phyloP scores from a whole-genome alignment of 2,113 vertebrate species.

The Montifringilla adamsi region DNA sequence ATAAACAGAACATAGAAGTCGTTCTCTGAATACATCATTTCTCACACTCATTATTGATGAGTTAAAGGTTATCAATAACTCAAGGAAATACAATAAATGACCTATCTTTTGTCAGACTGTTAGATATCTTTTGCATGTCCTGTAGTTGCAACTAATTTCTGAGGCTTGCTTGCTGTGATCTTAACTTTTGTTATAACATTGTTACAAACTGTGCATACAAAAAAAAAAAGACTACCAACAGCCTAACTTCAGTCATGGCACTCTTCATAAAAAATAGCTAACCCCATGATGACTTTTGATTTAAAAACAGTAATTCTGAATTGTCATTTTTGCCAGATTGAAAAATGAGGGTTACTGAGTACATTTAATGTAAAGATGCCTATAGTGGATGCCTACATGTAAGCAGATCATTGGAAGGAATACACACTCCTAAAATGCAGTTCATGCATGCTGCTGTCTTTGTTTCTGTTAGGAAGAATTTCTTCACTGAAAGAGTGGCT shows the following conservation, averaged over 20 bases:
- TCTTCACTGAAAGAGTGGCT: neutral
- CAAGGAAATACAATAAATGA: conserved; percentile 14
- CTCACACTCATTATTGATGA: conserved; percentile 53
- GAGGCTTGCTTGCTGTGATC: neutral
- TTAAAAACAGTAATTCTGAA: neutral
- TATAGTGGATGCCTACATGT: neutral
- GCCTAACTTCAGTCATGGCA: neutral
- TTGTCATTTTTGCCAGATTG: neutral
- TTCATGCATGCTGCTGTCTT: neutral
- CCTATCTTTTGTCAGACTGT: neutral
- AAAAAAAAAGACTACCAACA: neutral
- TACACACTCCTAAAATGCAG: neutral
- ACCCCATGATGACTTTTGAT: neutral
- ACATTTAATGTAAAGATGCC: neutral
- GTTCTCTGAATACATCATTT: conserved; percentile 4
- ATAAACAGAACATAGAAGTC: conserved; percentile 28
- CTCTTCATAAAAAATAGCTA: neutral
- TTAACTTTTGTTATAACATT: neutral
- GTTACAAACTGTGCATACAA: neutral
- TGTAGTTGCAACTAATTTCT: neutral
- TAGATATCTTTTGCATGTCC: neutral
- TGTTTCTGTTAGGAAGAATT: neutral
- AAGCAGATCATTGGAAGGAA: neutral
- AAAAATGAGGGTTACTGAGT: neutral
- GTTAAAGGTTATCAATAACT: conserved; percentile 52